phyloP scores from a whole-genome alignment of 2,888 invertebrate genomes.

The Philaethria dido region DNA sequence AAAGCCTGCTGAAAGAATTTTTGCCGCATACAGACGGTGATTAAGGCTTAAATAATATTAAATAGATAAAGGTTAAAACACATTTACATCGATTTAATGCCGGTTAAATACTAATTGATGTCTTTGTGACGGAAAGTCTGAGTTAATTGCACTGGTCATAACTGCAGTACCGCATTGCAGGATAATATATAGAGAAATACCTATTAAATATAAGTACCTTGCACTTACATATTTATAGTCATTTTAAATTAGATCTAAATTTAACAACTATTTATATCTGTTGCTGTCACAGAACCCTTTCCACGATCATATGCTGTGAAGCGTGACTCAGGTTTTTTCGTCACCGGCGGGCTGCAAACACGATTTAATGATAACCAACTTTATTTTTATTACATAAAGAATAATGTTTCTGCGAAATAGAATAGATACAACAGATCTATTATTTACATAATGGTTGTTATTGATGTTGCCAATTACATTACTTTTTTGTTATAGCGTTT shows the following conservation, averaged over 20 bases:
- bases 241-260: not conserved
- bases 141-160: not conserved
- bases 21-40: not conserved
- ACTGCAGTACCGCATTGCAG: not conserved
- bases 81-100: not conserved
- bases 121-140: not conserved
- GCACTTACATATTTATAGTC: no score
- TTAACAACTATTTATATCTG: conserved; percentile 27
- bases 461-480: conserved; percentile 13
- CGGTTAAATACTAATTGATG: not conserved
- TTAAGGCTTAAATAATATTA: not conserved
- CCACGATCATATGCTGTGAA: conserved; percentile 58
- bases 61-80: no score
- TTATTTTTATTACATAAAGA: conserved; percentile 17
- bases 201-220: no score
- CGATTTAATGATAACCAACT: conserved; percentile 23
- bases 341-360: conserved; percentile 31
- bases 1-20: no score
- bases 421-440: conserved; percentile 22
- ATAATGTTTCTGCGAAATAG: conserved; percentile 13
- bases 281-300: conserved; percentile 52
- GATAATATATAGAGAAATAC: not conserved
- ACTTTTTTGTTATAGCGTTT: conserved; percentile 16
- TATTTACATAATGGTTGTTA: conserved; percentile 40
- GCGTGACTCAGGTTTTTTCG: conserved; percentile 59